Conservation (phyloP, 2,888 invertebrate species). For the Sarcophaga caerulescens region DNA sequence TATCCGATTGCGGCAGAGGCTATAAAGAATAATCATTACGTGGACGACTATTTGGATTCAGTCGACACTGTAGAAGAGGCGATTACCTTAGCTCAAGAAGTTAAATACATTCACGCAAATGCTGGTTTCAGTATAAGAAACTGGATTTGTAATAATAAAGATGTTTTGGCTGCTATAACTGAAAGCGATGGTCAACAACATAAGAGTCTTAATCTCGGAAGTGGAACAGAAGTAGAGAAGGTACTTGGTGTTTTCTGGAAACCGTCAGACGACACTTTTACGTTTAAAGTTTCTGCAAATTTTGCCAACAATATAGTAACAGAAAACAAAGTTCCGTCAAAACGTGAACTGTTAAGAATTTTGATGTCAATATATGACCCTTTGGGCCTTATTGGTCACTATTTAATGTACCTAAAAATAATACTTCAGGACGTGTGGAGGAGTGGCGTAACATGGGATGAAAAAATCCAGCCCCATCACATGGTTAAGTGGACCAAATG, state of each 20-base stretch:
- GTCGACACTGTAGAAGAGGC: constrained; percentile 43
- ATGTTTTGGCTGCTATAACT: constrained; percentile 31
- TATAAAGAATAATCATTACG: constrained; percentile 45
- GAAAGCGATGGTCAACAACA: not conserved
- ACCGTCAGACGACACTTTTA: constrained; percentile 39
- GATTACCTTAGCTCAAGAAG: constrained; percentile 22
- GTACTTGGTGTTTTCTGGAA: constrained; percentile 58
- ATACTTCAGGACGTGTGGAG: constrained; percentile 35
- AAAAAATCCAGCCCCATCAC: constrained; percentile 14
- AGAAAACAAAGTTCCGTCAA: constrained; percentile 37
- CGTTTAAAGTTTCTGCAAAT: constrained; percentile 41
- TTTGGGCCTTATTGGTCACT: constrained; percentile 34
- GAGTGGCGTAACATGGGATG: constrained; percentile 37
- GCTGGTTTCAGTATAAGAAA: constrained; percentile 46
- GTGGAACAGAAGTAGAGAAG: constrained; percentile 14
- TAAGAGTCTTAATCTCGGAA: constrained; percentile 35
- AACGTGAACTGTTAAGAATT: constrained; percentile 55
- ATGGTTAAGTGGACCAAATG: constrained; percentile 37
- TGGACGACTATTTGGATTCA: constrained; percentile 42
- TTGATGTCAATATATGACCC: constrained; percentile 61
- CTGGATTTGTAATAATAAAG: constrained; percentile 24
- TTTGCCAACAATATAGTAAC: not conserved
- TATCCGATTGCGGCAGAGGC: constrained; percentile 16
- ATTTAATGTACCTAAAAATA: constrained; percentile 41
- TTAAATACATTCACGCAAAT: constrained; percentile 37